Percentiles rank a stretch among this genome's conserved stretches.
phyloP scores from a whole-genome alignment of 2,113 vertebrate species.

The Aythya baeri region DNA sequence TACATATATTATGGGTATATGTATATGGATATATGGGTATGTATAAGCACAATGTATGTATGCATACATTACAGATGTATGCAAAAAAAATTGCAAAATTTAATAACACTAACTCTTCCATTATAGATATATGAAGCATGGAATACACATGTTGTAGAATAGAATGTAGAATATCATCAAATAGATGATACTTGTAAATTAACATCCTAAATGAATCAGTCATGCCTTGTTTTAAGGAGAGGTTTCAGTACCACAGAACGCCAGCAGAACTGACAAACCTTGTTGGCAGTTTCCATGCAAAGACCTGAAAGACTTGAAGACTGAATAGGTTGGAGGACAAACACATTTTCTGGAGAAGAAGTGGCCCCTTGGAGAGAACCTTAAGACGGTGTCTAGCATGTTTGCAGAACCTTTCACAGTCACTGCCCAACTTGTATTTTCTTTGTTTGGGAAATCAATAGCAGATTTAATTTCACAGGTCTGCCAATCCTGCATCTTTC shows the following conservation, averaged over 20 bases:
- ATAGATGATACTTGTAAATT: not conserved
- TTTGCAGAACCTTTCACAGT: not conserved
- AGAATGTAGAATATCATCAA: not conserved
- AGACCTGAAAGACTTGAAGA: not conserved
- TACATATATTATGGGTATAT: not conserved
- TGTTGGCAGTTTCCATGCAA: not conserved
- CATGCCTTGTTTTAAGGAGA: not conserved
- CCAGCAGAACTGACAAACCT: not conserved
- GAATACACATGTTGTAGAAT: not conserved
- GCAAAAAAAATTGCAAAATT: not conserved
- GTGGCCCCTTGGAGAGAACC: not conserved
- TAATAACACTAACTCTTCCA: not conserved
- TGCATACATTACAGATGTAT: too few species aligned
- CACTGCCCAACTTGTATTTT: not conserved
- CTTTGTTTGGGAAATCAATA: not conserved
- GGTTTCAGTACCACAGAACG: not conserved
- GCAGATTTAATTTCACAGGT: not conserved
- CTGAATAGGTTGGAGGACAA: not conserved
- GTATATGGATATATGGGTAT: too few species aligned
- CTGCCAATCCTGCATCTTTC: not conserved
- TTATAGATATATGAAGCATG: not conserved
- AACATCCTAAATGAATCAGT: not conserved
- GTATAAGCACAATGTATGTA: not conserved
- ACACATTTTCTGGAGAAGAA: not conserved
- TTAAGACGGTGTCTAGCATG: not conserved